Evolutionary conservation across 2,888 invertebrate genomes (phyloP), one percentile per base, ranked within the genome.

Genomic region (Dasypolia templi): DNA sequence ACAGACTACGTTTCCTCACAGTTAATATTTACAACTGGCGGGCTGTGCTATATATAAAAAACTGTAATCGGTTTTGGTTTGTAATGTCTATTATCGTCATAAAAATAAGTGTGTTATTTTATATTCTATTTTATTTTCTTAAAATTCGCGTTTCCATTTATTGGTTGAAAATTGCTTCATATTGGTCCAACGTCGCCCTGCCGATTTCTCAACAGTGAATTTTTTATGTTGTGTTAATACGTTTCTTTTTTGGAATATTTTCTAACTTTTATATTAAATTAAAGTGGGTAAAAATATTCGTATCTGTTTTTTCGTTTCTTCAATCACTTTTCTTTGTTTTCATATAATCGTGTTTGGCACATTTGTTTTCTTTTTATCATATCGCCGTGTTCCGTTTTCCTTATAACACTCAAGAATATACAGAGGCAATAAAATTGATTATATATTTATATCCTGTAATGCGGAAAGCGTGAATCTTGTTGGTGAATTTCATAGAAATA

Each of bases 11-110:
- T 63, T 64, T 82, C 68, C 58, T 58, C 68, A 70, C 65, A 46
- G 67, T 76, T 62, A 65, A 72, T 77, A 84, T 86, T 86, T 79
- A 86, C 82, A 73, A 82, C 82, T 78, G 63, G 46, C 44, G 32
- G 59, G 72, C 56, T 76, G 75, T 77, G 72, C n/a, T n/a, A n/a
- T n/a, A n/a, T n/a, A 77, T 83, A 81, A 81, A 75, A 79, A 69
- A 70, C 79, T 66, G 65, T 82, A 72, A 84, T 84, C 67, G 58
- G 39, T 67, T 69, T 53, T 72, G 49, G 53, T 82, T 76, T 74
- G 68, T 79, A 78, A 26, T 69, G 70, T 82, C 61, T 64, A 39
- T 71, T 5, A 19, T 53, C 71, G 53, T 82, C 75, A 82, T 85
- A 83, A 77, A 69, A 49, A 62, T 72, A 61, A 74, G 35, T 73